Conservation (phyloP, 2,113 vertebrate species). For the Heterochromis multidens region DNA sequence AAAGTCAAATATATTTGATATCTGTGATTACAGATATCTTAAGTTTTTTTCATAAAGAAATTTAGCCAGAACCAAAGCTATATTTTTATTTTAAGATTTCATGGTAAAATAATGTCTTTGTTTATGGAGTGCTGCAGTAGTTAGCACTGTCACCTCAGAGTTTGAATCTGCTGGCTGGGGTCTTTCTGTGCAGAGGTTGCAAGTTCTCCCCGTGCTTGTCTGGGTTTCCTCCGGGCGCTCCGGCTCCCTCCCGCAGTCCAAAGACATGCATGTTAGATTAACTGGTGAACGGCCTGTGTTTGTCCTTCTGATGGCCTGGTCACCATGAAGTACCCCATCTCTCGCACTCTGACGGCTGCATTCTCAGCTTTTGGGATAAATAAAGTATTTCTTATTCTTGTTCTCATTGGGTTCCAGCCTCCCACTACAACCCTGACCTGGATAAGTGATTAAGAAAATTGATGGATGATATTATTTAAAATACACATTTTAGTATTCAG, state of each 20-base stretch:
- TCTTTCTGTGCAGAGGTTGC: not conserved
- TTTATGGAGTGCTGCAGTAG: not conserved
- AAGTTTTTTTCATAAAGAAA: not conserved
- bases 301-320: not conserved
- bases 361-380: not conserved
- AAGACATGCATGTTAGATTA: too few species aligned
- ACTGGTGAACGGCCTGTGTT: not conserved
- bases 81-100: not conserved
- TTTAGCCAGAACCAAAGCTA: not conserved
- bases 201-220: not conserved
- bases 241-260: not conserved
- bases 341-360: not conserved
- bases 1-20: not conserved
- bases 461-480: not conserved
- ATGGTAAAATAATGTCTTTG: not conserved
- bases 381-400: not conserved
- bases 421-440: not conserved
- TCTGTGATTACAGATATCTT: too few species aligned
- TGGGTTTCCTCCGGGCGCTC: not conserved
- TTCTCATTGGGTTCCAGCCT: not conserved
- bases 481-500: not conserved
- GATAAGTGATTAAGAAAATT: not conserved
- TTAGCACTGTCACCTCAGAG: accelerated
- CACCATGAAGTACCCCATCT: not conserved
- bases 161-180: not conserved